Evolutionary conservation across 2,888 invertebrate genomes (phyloP).

Genomic region (Trichogramma dendrolimi): DNA sequence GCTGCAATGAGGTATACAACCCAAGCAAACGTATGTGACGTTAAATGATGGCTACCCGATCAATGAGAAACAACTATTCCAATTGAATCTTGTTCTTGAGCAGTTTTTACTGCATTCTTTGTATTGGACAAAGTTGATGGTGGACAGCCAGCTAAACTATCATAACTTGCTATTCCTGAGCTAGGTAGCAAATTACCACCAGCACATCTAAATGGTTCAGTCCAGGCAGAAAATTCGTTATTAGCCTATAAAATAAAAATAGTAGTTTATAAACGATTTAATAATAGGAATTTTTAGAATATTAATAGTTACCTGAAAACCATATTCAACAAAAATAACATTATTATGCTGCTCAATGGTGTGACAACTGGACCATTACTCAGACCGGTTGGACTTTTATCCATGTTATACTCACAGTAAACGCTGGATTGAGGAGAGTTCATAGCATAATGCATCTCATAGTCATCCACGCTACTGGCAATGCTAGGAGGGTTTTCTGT

Average conservation of each 20-base stretch:
- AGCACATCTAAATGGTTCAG: slow-evolving; percentile 52
- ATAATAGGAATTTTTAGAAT: background rate
- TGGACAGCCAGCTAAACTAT: slow-evolving; percentile 60
- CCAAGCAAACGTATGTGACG: slow-evolving; percentile 59
- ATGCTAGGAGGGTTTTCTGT: slow-evolving; percentile 17
- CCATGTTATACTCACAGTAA: slow-evolving; percentile 23
- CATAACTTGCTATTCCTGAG: slow-evolving; percentile 61
- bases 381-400: slow-evolving; percentile 21
- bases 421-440: slow-evolving; percentile 18
- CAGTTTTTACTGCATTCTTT: slow-evolving; percentile 56
- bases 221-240: slow-evolving; percentile 56
- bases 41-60: slow-evolving; percentile 59
- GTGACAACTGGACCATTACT: slow-evolving; percentile 26
- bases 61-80: slow-evolving; percentile 59
- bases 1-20: slow-evolving; percentile 58
- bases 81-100: slow-evolving; percentile 53
- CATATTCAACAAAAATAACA: too few relatives aligned
- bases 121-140: slow-evolving; percentile 59
- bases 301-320: slow-evolving; percentile 55
- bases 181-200: slow-evolving; percentile 56
- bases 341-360: slow-evolving; percentile 42
- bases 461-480: slow-evolving; percentile 13
- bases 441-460: background rate
- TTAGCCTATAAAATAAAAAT: slow-evolving; percentile 55
- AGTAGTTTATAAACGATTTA: background rate